Evolutionary conservation across 2,888 invertebrate species (phyloP).

Genomic region (Diarsia brunnea): DNA sequence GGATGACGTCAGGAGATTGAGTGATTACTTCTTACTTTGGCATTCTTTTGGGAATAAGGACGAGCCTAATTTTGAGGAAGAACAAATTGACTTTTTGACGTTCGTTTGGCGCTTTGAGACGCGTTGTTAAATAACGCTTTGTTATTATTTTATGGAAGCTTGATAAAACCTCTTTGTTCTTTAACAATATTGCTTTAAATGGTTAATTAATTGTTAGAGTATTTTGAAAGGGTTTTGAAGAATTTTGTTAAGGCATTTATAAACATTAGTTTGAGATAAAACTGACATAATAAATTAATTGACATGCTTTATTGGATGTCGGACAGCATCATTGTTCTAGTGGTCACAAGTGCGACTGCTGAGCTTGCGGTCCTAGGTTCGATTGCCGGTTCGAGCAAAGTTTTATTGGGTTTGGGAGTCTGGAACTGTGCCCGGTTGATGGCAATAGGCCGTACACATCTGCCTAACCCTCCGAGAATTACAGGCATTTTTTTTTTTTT

Average conservation of each 20-base stretch:
- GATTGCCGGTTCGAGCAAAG: too few species aligned
- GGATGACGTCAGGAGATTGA: slow-evolving; percentile 47
- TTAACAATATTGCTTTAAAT: background rate
- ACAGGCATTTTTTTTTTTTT: too few species aligned
- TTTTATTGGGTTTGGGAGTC: too few species aligned
- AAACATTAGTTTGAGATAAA: background rate
- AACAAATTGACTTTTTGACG: slow-evolving; percentile 44
- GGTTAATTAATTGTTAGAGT: background rate
- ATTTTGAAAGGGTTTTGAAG: slow-evolving; percentile 3
- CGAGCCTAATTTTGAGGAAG: slow-evolving; percentile 30
- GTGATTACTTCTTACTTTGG: slow-evolving; percentile 47
- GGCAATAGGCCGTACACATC: too few species aligned
- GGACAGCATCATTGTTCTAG: too few species aligned
- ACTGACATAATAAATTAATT: background rate
- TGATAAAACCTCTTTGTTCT: background rate
- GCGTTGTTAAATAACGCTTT: slow-evolving; percentile 36
- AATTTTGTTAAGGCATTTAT: background rate
- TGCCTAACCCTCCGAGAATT: too few species aligned
- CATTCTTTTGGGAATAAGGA: slow-evolving; percentile 44
- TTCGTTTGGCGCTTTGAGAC: slow-evolving; percentile 17
- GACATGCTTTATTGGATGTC: too few species aligned
- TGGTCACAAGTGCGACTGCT: too few species aligned
- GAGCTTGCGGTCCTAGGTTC: too few species aligned
- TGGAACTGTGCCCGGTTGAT: too few species aligned
- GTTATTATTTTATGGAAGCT: slow-evolving; percentile 21